Percentiles rank a stretch among this genome's conserved stretches.
Evolutionary conservation across 2,113 vertebrate species (phyloP).

Genomic region (Campylorhamphus procurvoides): DNA sequence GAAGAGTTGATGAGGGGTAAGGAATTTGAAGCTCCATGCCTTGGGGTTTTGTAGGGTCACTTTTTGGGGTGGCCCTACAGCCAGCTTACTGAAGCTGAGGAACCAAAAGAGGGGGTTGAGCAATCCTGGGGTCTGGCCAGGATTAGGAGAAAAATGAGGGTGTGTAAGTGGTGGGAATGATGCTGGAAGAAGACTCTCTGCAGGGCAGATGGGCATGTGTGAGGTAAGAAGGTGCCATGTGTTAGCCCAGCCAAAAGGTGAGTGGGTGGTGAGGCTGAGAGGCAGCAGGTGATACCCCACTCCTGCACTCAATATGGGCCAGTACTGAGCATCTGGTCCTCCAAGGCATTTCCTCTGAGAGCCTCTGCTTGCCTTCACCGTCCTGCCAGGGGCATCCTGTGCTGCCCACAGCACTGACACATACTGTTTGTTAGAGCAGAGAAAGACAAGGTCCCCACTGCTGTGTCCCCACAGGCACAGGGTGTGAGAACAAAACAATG

Average conservation of each 20-base stretch:
- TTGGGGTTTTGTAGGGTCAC: neutral
- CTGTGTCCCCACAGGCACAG: accelerated
- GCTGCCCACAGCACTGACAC: neutral
- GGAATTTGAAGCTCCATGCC: neutral
- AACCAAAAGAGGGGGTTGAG: neutral
- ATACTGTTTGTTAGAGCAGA: neutral
- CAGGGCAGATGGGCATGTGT: neutral
- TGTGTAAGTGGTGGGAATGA: neutral
- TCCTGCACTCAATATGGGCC: neutral
- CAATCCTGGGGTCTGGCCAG: neutral
- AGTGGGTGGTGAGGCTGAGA: neutral
- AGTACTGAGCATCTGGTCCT: neutral
- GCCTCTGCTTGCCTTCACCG: neutral
- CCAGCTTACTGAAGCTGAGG: accelerated
- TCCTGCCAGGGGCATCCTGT: neutral
- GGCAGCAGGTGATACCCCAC: neutral
- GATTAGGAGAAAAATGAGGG: neutral
- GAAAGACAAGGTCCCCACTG: neutral
- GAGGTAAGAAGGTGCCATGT: neutral
- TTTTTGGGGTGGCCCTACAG: neutral
- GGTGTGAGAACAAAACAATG: neutral
- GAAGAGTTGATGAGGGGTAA: neutral
- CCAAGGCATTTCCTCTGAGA: neutral
- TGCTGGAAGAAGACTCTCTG: neutral
- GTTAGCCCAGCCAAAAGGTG: neutral